phyloP scores from a whole-genome alignment of 2,797 vertebrate species.

The Tenualosa thibaudeaui region DNA sequence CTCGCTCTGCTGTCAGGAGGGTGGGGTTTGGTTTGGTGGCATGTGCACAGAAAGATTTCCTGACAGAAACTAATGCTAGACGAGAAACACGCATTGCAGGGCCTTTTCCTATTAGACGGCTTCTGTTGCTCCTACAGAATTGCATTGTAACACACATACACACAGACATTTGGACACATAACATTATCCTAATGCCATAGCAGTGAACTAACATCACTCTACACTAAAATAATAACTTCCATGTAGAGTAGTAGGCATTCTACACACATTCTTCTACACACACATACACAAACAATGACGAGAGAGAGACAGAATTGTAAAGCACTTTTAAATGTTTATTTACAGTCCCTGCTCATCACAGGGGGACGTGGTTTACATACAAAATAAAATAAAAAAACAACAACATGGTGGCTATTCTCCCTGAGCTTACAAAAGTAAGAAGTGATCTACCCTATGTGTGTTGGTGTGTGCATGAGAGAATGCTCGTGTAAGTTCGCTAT shows the following conservation, averaged over 20 bases:
- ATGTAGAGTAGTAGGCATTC: not conserved
- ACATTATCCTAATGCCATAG: too few species aligned
- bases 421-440: slow-evolving; percentile 96
- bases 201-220: not conserved
- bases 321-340: slow-evolving; percentile 98
- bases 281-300: not conserved
- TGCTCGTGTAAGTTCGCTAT: not conserved
- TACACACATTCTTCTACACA: slow-evolving; percentile 6
- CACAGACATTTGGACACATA: not conserved
- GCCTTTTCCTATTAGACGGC: not conserved
- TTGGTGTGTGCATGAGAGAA: slow-evolving; percentile 51
- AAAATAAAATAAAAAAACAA: slow-evolving; percentile 68
- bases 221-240: not conserved
- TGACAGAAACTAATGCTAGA: slow-evolving; percentile 25
- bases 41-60: slow-evolving; percentile 21
- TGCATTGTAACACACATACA: not conserved
- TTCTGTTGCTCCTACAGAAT: not conserved
- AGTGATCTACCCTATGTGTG: slow-evolving; percentile 70
- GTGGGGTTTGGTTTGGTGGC: slow-evolving; percentile 12
- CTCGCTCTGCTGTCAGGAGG: not conserved
- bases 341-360: slow-evolving; percentile 90
- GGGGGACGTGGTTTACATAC: slow-evolving; percentile 87
- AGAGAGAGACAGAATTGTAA: slow-evolving; percentile 67
- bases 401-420: slow-evolving; percentile 87
- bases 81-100: not conserved